Conservation (phyloP, 2,888 invertebrate species). For the Eristalis tenax region DNA sequence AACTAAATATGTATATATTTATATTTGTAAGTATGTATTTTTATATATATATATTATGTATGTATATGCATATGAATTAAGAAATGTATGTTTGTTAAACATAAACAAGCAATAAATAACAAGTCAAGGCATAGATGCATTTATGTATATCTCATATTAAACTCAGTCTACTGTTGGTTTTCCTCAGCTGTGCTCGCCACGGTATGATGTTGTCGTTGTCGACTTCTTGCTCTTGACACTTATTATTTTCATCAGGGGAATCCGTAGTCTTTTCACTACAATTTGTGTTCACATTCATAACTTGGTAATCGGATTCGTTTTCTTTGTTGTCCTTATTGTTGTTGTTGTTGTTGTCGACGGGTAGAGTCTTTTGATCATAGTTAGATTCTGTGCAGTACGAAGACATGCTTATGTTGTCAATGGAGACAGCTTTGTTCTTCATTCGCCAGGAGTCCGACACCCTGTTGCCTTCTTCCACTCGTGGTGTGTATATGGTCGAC, state of each 20-base stretch:
- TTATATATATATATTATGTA: conserved; percentile 27
- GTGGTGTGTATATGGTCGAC: conserved; percentile 87
- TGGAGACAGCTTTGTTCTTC: conserved; percentile 84
- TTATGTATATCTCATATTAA: conserved; percentile 84
- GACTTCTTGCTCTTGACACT: conserved; percentile 81
- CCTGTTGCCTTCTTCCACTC: conserved; percentile 84
- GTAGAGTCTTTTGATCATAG: conserved; percentile 74
- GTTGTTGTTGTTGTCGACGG: conserved; percentile 74
- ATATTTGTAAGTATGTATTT: conserved; percentile 21
- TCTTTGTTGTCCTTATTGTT: conserved; percentile 80
- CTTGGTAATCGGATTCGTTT: conserved; percentile 56
- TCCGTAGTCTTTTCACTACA: conserved; percentile 69
- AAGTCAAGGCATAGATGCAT: conserved; percentile 33
- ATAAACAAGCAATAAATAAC: conserved; percentile 65
- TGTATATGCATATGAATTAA: conserved; percentile 9
- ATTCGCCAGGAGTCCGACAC: conserved; percentile 82
- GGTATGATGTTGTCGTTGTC: conserved; percentile 90
- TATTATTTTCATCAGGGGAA: conserved; percentile 74
- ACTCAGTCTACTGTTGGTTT: conserved; percentile 94
- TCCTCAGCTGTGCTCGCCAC: conserved; percentile 93
- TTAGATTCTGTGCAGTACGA: conserved; percentile 76
- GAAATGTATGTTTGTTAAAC: conserved; percentile 19
- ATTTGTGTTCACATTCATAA: conserved; percentile 59
- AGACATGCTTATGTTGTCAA: conserved; percentile 84
- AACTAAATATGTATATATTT: conserved; percentile 5